Evolutionary conservation across 1,140 invertebrate species (phyloP), one percentile per base, ranked within the genome.

Genomic region (Bactericera cockerelli): DNA sequence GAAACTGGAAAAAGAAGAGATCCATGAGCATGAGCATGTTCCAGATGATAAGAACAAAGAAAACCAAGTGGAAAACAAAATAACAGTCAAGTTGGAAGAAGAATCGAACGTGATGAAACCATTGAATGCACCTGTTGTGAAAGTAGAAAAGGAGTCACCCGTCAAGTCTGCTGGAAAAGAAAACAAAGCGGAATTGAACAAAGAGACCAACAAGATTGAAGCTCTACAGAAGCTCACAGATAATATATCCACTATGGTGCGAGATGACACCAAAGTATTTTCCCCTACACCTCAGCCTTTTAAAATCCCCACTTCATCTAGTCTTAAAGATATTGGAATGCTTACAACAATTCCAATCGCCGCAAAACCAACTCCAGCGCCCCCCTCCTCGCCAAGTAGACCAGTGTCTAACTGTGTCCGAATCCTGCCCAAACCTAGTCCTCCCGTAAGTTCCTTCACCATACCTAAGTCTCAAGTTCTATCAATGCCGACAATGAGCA

Each of bases 321-420:
- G 42, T 49, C 42, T 49, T 8, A 49, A 49, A 49, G 42, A 49
- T 49, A 49, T 49, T 19, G 42, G 42, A 49, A 49, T 49, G 42
- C n/a, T 49, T 6, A 49, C 42, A 6, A 49, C 42, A 6, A 49
- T 49, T 49, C 42, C 42, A 10, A 19, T 49, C n/a, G 42, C 42
- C 6, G n/a, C 42, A 49, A 25, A 54, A 54, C 49, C 49, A 21
- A 21, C 49, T 8, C 49, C 49, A 54, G 4, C 49, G 4, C 49
- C 19, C 49, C 21, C 55, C 6, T 6, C 14, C 14, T 16, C 55
- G 6, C 19, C 24, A 10, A 49, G 42, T 49, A 49, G 42, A 22
- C 42, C 42, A 22, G 42, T 49, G 42, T 49, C 42, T 2, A 58
- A 58, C 57, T 10, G 57, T 58, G 22, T 36, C 39, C 31, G 33